Conservation (phyloP, 2,888 invertebrate genomes). For the Nowickia ferox region DNA sequence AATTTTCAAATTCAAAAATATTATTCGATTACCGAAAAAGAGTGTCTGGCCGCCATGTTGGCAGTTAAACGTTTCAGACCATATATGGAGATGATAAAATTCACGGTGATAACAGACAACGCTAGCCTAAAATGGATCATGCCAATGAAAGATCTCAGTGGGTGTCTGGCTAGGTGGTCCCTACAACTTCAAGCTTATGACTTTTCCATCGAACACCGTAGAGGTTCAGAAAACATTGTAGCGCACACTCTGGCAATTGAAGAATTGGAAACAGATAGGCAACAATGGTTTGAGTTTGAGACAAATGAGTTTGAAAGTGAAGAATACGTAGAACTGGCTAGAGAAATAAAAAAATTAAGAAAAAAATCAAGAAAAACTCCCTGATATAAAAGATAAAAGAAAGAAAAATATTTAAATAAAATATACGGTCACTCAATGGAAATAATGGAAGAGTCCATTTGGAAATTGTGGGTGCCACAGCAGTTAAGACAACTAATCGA, state of each 20-base stretch:
- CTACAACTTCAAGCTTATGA: too few species aligned
- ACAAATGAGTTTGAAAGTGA: background rate
- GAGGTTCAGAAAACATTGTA: background rate
- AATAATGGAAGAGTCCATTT: background rate
- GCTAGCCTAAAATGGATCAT: too few species aligned
- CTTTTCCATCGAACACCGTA: background rate
- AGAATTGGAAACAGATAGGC: background rate
- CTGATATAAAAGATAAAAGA: background rate
- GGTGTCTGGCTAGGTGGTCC: too few species aligned
- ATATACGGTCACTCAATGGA: background rate
- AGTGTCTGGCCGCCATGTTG: too few species aligned
- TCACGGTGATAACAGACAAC: too few species aligned
- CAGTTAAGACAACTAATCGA: background rate
- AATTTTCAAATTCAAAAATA: background rate
- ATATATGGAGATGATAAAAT: too few species aligned
- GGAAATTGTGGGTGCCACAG: background rate
- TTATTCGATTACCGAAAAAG: too few species aligned
- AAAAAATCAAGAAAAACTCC: background rate
- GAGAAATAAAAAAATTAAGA: background rate
- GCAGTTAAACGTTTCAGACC: too few species aligned
- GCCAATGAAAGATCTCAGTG: too few species aligned
- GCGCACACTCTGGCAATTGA: background rate
- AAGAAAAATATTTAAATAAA: background rate
- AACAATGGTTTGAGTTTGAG: background rate
- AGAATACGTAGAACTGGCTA: background rate